phyloP scores from a whole-genome alignment of 1,140 invertebrate genomes.

The Dinothrombium tinctorium region DNA sequence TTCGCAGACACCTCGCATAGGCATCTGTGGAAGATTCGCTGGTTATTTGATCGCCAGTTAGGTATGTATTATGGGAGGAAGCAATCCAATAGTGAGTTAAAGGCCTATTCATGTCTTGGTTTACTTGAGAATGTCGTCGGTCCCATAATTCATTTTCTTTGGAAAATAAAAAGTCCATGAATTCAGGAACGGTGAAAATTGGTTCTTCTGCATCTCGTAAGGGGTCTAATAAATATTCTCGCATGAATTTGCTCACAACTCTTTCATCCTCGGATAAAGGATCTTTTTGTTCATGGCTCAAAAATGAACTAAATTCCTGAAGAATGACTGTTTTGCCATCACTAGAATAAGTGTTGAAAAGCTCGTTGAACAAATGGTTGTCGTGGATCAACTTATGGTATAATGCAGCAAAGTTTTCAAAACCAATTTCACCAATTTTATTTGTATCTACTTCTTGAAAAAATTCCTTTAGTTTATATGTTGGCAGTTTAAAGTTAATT shows the following conservation, averaged over 20 bases:
- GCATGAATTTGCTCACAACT: slow-evolving; percentile 13
- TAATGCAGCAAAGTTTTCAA: slow-evolving; percentile 65
- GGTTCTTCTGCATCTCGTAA: slow-evolving; percentile 13
- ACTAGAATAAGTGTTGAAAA: slow-evolving; percentile 28
- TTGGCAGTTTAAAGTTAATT: slow-evolving; percentile 74
- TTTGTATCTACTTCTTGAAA: slow-evolving; percentile 59
- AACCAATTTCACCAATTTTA: slow-evolving; percentile 54
- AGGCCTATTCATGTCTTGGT: slow-evolving; percentile 77
- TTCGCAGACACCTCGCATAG: slow-evolving; percentile 67
- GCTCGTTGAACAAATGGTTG: slow-evolving; percentile 24
- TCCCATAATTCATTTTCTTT: slow-evolving; percentile 84
- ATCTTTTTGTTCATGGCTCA: slow-evolving; percentile 44
- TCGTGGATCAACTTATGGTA: slow-evolving; percentile 67
- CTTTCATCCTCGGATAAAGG: slow-evolving; percentile 5
- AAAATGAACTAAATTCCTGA: slow-evolving; percentile 52
- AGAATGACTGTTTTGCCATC: slow-evolving; percentile 37
- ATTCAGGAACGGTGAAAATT: slow-evolving; percentile 29
- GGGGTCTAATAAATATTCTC: slow-evolving; percentile 15
- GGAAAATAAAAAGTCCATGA: slow-evolving; percentile 77
- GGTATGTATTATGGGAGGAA: slow-evolving; percentile 93
- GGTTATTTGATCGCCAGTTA: slow-evolving; percentile 89
- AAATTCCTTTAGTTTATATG: slow-evolving; percentile 46
- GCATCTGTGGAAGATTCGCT: slow-evolving; percentile 90
- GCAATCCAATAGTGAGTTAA: slow-evolving; percentile 88
- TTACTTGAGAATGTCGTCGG: slow-evolving; percentile 39